These are phyloP conservation scores for Julus scanicus DNA, from an alignment of 2,888 invertebrate species.

Conservation along the genomic window DNA sequence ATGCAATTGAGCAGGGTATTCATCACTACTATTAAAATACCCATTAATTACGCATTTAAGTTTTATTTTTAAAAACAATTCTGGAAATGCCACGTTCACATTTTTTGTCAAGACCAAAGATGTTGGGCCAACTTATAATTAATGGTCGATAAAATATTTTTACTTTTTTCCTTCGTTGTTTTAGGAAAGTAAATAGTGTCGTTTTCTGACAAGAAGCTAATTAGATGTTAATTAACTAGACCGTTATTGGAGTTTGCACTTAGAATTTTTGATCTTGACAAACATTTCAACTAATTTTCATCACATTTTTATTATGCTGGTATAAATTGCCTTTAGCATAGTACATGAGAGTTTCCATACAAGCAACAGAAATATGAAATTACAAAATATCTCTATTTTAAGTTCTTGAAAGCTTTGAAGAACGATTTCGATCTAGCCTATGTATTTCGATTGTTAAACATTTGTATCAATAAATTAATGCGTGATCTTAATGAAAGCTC, in stretches of 20 bases:
- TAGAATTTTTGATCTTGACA: neutral
- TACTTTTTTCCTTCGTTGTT: neutral
- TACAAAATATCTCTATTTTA: too few species aligned
- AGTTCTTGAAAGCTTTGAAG: too few species aligned
- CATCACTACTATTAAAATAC: neutral
- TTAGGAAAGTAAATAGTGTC: constrained; percentile 2
- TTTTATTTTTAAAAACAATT: neutral
- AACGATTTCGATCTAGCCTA: too few species aligned
- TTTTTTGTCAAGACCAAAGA: neutral
- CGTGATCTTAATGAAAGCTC: too few species aligned
- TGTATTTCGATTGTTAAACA: too few species aligned
- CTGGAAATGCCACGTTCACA: neutral
- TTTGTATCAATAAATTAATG: too few species aligned
- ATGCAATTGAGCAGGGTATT: neutral
- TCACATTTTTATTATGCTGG: neutral
- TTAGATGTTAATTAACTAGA: neutral
- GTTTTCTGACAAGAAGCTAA: neutral
- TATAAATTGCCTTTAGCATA: neutral
- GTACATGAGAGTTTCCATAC: too few species aligned
- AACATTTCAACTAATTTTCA: neutral
- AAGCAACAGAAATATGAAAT: too few species aligned
- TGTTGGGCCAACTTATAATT: neutral
- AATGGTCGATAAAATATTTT: neutral
- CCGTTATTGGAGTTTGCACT: neutral
- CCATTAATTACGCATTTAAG: neutral